These are phyloP conservation scores for Bursaphelenchus mucronatus DNA, from an alignment of 1,140 invertebrate species.

Conservation along the genomic window DNA sequence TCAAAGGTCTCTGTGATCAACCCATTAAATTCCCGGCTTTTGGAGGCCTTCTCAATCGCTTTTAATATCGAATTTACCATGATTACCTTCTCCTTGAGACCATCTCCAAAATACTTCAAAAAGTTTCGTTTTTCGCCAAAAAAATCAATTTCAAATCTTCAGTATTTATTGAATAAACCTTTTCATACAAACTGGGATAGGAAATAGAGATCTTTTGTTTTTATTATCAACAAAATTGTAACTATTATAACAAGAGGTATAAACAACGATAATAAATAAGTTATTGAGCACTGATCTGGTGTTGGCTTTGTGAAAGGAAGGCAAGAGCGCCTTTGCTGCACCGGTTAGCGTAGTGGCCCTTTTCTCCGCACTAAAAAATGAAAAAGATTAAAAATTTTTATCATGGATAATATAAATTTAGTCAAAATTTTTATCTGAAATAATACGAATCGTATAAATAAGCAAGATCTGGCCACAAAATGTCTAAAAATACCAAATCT, in stretches of 20 bases:
- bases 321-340: conserved; percentile 73
- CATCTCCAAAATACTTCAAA: no score
- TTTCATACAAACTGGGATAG: no score
- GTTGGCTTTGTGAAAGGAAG: conserved; percentile 47
- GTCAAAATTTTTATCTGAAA: conserved; percentile 5
- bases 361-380: conserved; percentile 78
- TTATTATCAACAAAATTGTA: conserved; percentile 2
- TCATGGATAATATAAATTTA: not conserved
- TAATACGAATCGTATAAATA: conserved; percentile 60
- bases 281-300: not conserved
- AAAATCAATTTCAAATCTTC: no score
- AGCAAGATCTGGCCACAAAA: conserved; percentile 40
- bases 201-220: not conserved
- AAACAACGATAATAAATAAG: not conserved
- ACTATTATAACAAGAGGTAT: conserved; percentile 4
- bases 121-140: no score
- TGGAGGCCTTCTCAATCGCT: conserved; percentile 38
- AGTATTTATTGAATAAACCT: no score
- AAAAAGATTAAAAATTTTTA: no score
- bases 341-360: conserved; percentile 98
- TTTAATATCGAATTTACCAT: not conserved
- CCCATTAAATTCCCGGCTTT: conserved; percentile 37
- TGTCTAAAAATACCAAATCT: conserved; percentile 21
- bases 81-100: no score
- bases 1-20: conserved; percentile 59